Evolutionary conservation across 1,140 invertebrate genomes (phyloP).

Genomic region (Anastrepha obliqua): DNA sequence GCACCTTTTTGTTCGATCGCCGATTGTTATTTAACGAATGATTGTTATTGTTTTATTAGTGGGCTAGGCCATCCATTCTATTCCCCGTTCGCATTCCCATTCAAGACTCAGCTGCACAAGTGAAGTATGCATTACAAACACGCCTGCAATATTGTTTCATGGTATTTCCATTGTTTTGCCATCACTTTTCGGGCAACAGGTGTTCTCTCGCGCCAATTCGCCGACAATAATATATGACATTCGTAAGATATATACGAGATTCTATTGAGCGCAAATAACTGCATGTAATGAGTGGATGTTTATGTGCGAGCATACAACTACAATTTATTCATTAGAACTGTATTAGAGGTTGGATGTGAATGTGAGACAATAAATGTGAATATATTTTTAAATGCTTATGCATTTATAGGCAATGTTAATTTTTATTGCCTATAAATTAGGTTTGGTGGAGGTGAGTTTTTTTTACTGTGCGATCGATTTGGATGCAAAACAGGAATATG

Average conservation of each 20-base stretch:
- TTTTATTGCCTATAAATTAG: not conserved
- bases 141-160: not conserved
- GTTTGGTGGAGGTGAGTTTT: not conserved
- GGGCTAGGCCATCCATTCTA: slow-evolving; percentile 30
- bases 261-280: not conserved
- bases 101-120: not conserved
- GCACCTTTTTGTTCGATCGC: not conserved
- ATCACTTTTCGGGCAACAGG: not conserved
- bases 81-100: not conserved
- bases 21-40: slow-evolving; percentile 24
- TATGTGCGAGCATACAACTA: not conserved
- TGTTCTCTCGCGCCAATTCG: slow-evolving; percentile 31
- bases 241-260: not conserved
- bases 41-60: slow-evolving; percentile 39
- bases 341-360: not conserved
- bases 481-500: not conserved
- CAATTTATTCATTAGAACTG: not conserved
- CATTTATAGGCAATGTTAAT: not conserved
- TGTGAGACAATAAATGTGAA: not conserved
- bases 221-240: slow-evolving; percentile 18
- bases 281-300: too few relatives aligned
- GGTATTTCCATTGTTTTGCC: slow-evolving; percentile 22
- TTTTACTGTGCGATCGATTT: not conserved
- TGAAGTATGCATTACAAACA: not conserved
- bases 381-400: not conserved